phyloP scores from a whole-genome alignment of 2,797 vertebrate genomes.

The Podargus strigoides region DNA sequence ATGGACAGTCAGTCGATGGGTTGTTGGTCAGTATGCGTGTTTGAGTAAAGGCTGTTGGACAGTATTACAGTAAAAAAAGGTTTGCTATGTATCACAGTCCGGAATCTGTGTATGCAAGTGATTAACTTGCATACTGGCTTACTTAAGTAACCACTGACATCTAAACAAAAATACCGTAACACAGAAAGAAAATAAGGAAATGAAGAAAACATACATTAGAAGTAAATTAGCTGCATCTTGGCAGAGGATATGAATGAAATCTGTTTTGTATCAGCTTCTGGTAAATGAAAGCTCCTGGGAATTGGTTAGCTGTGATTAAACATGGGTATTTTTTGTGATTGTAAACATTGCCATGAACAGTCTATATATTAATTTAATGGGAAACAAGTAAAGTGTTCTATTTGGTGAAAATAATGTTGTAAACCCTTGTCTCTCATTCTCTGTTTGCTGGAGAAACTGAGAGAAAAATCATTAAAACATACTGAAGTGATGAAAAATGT shows the following conservation, averaged over 20 bases:
- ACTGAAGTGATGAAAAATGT: neutral
- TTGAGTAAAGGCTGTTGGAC: neutral
- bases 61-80: neutral
- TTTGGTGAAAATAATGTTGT: neutral
- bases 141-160: neutral
- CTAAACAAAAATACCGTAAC: neutral
- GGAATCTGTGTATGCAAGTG: neutral
- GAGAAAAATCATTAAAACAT: neutral
- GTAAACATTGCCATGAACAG: neutral
- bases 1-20: neutral
- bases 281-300: neutral
- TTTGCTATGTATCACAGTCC: neutral
- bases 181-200: neutral
- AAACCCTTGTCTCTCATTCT: neutral
- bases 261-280: neutral
- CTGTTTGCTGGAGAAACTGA: neutral
- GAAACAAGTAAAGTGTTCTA: neutral
- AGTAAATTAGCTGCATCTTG: neutral
- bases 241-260: neutral
- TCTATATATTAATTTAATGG: neutral
- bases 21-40: neutral
- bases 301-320: neutral
- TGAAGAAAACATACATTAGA: neutral
- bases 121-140: neutral
- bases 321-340: accelerated